A percentile compares a stretch with the other conserved stretches of the same genome.
Conservation (phyloP, 2,113 vertebrate species). For the Cyanoramphus novaezelandiae region DNA sequence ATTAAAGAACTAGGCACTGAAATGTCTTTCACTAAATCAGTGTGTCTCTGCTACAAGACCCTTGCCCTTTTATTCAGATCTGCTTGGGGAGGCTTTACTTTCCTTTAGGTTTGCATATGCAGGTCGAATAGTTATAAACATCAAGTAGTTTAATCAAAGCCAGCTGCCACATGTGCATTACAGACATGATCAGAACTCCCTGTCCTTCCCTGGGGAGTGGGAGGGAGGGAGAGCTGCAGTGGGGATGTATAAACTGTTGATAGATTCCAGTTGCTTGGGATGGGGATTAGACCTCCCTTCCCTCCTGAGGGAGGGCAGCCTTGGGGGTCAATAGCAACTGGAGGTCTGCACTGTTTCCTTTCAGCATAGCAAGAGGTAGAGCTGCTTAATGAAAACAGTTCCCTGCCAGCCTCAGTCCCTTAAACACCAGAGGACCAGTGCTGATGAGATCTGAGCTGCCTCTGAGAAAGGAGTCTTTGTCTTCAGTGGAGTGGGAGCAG, state of each 20-base stretch:
- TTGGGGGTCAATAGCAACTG: background rate
- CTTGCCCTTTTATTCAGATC: background rate
- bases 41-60: background rate
- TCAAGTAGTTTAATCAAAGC: constrained; percentile 55
- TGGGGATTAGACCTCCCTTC: constrained; percentile 22
- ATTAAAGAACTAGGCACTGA: constrained; percentile 12
- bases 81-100: background rate
- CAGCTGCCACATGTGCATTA: constrained; percentile 76
- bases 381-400: constrained; percentile 20
- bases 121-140: constrained; percentile 16
- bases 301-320: constrained; percentile 23
- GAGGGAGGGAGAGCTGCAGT: constrained; percentile 56
- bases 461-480: constrained; percentile 58
- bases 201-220: constrained; percentile 49
- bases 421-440: background rate
- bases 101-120: background rate
- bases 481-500: background rate
- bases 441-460: background rate
- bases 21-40: background rate
- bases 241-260: constrained; percentile 65
- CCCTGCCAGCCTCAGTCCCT: background rate
- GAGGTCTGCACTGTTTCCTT: background rate
- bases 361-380: background rate
- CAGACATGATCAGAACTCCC: constrained; percentile 66
- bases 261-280: constrained; percentile 72